Percentiles rank a stretch among this genome's conserved stretches.
Conservation (phyloP, 2,888 invertebrate genomes). For the Agriotes lineatus region DNA sequence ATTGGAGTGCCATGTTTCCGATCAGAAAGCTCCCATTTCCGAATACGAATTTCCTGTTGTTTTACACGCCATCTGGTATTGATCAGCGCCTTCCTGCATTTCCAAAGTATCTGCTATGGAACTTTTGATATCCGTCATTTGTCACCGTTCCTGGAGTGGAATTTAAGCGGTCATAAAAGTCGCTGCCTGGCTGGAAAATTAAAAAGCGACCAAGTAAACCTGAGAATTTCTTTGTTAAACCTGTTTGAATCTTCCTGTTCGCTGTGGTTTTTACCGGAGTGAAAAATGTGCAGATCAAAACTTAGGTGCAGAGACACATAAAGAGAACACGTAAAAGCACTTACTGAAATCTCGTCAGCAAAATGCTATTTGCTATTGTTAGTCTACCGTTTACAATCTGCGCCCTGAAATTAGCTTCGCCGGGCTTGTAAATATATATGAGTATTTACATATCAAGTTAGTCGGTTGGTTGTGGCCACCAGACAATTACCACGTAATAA, state of each 20-base stretch:
- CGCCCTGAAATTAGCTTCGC: constrained; percentile 23
- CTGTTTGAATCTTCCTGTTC: too few species aligned
- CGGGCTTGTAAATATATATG: constrained; percentile 25
- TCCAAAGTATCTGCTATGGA: background rate
- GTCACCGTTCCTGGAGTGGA: background rate
- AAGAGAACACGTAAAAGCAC: constrained; percentile 27
- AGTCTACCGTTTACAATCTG: background rate
- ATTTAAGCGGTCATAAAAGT: background rate
- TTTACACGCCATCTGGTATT: constrained; percentile 30
- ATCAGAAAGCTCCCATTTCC: constrained; percentile 35
- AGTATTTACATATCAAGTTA: constrained; percentile 19
- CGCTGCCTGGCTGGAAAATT: too few species aligned
- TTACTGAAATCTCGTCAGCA: constrained; percentile 25
- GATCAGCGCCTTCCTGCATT: constrained; percentile 12
- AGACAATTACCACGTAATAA: constrained; percentile 9
- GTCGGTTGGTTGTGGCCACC: constrained; percentile 16
- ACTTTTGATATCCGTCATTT: background rate
- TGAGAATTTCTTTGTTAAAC: too few species aligned
- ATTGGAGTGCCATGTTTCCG: constrained; percentile 35
- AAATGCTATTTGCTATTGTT: constrained; percentile 25
- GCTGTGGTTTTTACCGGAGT: too few species aligned
- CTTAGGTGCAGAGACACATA: background rate
- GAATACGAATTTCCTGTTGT: constrained; percentile 34
- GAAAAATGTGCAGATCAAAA: background rate
- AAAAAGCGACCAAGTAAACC: too few species aligned